Percentiles rank a stretch among this genome's conserved stretches.
Conservation (phyloP, 2,888 invertebrate genomes). For the Perdita meconis region DNA sequence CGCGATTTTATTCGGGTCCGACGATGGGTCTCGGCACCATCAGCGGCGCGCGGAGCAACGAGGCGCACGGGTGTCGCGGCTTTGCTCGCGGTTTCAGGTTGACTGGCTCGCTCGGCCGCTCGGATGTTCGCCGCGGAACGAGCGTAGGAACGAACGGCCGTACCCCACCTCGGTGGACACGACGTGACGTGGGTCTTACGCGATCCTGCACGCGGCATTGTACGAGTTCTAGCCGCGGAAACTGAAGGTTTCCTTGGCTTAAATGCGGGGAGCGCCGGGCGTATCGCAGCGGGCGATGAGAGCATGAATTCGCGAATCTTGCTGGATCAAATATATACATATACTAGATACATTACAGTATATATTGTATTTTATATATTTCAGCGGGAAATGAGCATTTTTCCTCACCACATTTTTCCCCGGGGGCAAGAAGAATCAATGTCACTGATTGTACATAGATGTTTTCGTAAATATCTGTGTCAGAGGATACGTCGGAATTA, state of each 20-base stretch:
- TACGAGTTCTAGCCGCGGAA: conserved; percentile 12
- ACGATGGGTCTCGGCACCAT: conserved; percentile 34
- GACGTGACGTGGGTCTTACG: conserved; percentile 55
- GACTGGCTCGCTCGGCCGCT: conserved; percentile 73
- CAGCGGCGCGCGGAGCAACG: conserved; percentile 35
- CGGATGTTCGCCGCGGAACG: conserved; percentile 69
- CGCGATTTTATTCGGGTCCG: not conserved
- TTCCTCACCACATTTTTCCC: no score
- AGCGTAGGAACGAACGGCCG: conserved; percentile 41
- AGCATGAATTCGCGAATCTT: not conserved
- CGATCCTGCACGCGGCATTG: conserved; percentile 8
- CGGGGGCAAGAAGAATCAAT: no score
- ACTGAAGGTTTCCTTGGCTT: not conserved
- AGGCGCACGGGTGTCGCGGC: conserved; percentile 56
- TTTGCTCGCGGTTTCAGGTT: conserved; percentile 80
- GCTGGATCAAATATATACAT: no score
- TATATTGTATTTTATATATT: no score
- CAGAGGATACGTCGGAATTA: no score
- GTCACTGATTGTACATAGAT: no score
- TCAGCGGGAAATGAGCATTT: no score
- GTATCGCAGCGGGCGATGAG: not conserved
- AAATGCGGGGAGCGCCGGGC: not conserved
- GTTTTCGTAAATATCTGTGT: no score
- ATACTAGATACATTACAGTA: no score
- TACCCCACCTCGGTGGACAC: conserved; percentile 66